Evolutionary conservation across 2,113 vertebrate species (phyloP), one percentile per base, ranked within the genome.

Genomic region (Bubo scandiacus): DNA sequence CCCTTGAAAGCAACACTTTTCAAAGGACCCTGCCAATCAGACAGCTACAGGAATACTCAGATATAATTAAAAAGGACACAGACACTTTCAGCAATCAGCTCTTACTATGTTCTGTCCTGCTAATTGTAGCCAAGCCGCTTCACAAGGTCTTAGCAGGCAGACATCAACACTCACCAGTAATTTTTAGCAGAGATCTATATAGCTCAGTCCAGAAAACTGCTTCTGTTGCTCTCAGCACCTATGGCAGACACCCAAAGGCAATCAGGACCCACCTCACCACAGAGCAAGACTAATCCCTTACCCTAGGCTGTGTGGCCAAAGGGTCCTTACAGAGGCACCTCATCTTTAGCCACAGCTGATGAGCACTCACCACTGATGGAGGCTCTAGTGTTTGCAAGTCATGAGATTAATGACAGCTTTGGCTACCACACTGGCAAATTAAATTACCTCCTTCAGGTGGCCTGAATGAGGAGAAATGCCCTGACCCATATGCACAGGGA

Each of bases 171-270:
- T 86, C n/a, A 94, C 83, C 52, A 16, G 11, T 40, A 52, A 40
- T 9, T 68, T 86, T 78, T 62, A 74, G 18, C 36, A 32, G 25
- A 74, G 2, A 12, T 29, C 42, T 51, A 3, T 1, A 5, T 71
- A 74, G 20, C 16, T 26, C 11, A 42, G 8, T n/a, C 25, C 9
- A 57, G 15, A 47, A 92, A 71, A 38, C 5, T 23, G 1, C 7
- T 43, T 59, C 40, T 80, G 3, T 9, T 5, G 1, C 61, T 63
- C 75, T 72, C 27, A 34, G 26, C 12, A 32, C 3, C 21, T 16
- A 30, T 8, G 29, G 5, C 2, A 55, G 4, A 4, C 10, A 58
- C 15, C 7, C 27, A 62, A 66, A 86, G 5, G 4, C 3, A 0
- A 8, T 3, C 4, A 65, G 6, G 3, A 43, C 5, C 5, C 15